A percentile compares a stretch with the other conserved stretches of the same genome.
phyloP scores from a whole-genome alignment of 2,797 vertebrate genomes.

The Dipus sagitta region DNA sequence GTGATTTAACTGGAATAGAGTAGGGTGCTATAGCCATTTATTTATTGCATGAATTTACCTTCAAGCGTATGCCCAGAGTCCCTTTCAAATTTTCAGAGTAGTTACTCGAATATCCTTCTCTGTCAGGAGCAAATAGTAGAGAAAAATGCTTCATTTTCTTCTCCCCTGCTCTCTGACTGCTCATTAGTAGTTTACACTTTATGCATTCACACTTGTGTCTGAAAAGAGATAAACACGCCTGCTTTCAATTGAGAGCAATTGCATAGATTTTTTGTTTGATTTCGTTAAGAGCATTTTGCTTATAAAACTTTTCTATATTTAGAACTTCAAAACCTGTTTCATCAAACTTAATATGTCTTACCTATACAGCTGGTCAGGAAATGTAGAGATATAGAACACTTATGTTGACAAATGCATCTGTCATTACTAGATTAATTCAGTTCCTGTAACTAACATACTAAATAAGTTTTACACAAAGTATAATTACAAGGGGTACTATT shows the following conservation, averaged over 20 bases:
- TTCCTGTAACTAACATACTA: conserved; percentile 53
- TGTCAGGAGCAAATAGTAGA: not conserved
- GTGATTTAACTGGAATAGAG: not conserved
- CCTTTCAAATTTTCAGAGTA: not conserved
- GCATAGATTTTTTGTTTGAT: conserved; percentile 62
- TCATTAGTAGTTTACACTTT: conserved; percentile 29
- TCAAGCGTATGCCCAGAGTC: not conserved
- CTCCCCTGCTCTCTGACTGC: not conserved
- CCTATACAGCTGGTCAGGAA: conserved; percentile 63
- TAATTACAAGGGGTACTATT: conserved; percentile 17
- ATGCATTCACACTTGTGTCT: not conserved
- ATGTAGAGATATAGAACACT: not conserved
- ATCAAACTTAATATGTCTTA: conserved; percentile 58
- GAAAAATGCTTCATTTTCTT: conserved; percentile 27
- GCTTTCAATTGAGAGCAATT: conserved; percentile 53
- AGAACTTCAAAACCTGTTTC: conserved; percentile 54
- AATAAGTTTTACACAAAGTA: conserved; percentile 40
- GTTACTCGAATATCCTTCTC: not conserved
- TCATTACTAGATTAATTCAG: conserved; percentile 77
- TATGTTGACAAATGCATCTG: conserved; percentile 69
- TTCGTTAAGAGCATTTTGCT: conserved; percentile 65
- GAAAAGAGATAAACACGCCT: conserved; percentile 17
- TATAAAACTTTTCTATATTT: conserved; percentile 60
- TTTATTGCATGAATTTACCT: not conserved
- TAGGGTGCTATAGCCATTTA: not conserved